Evolutionary conservation across 2,888 invertebrate genomes (phyloP).

Genomic region (Melipona bicolor): DNA sequence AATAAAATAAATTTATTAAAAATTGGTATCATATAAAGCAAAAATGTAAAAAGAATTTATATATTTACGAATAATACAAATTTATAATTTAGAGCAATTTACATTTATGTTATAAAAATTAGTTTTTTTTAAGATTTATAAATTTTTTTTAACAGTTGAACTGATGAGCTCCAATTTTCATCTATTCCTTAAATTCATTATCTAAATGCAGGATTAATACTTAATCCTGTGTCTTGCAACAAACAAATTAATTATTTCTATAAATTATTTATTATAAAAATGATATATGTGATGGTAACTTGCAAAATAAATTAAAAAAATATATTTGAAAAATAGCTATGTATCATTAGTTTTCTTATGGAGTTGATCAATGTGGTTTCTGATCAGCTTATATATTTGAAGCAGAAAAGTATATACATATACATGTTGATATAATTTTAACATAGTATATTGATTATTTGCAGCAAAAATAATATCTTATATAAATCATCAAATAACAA

Average conservation of each 20-base stretch:
- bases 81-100: neutral
- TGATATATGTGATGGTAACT: neutral
- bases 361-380: conserved; percentile 1
- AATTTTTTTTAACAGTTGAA: neutral
- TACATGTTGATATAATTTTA: conserved; percentile 18
- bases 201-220: neutral
- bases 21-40: neutral
- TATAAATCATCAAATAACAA: neutral
- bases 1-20: neutral
- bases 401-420: neutral
- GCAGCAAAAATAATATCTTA: conserved; percentile 24
- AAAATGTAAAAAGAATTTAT: neutral
- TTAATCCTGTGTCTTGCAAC: neutral
- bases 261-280: neutral
- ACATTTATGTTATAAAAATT: neutral
- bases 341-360: neutral
- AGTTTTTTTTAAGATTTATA: neutral
- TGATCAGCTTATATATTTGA: neutral
- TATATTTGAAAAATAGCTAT: neutral
- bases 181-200: neutral
- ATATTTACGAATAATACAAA: neutral
- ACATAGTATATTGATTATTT: conserved; percentile 39
- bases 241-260: neutral
- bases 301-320: neutral
- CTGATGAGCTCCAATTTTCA: neutral